Base-by-base conservation (phyloP, 2,797 vertebrate species). In the Champsocephalus esox region DNA sequence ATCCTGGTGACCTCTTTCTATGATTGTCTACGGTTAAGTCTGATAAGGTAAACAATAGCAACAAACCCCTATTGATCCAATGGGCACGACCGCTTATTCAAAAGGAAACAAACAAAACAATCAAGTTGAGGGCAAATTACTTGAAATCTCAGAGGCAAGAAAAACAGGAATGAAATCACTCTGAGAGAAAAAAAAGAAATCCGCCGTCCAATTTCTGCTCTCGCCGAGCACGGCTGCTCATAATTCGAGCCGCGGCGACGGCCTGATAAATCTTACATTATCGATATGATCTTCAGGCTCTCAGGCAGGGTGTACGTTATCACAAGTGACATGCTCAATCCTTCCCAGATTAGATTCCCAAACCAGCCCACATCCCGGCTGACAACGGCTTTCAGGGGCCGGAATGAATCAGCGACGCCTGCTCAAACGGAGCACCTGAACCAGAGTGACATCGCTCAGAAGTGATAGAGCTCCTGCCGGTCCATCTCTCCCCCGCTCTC, bases 211-310 rank as follows among this genome's bases (percentile, higher is more conserved):
- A 90, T 91, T 87, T 91, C 88, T 87, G 82, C 87, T 85, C 87
- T 88, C 63, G 70, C 81, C 48, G 85, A 91, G 86, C 79, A 59
- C 80, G 85, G 85, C 84, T 81, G 90, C 89, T 92, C 89, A 92
- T 92, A 92, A 92, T 90, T 88, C 80, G 77, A 85, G 85, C 77
- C 3, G 80, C 75, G 71, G 80, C 70, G 73, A 65, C 28, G 87
- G 85, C 82, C 91, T 91, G 91, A 95, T 94, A 93, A 93, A 94
- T 93, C 87, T 92, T 89, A 93, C 90, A 93, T 92, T 93, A 93
- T 93, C 90, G 89, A 92, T 93, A 90, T 87, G 89, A 90, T 92
- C 89, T 92, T 75, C 84, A 79, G 87, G 86, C 87, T 88, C 86
- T 89, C 78, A 44, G 89, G 87, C 87, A 84, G 91, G 80, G 82